Evolutionary conservation across 2,888 invertebrate species (phyloP), one percentile per base, ranked within the genome.

Genomic region (Germaria angustata): DNA sequence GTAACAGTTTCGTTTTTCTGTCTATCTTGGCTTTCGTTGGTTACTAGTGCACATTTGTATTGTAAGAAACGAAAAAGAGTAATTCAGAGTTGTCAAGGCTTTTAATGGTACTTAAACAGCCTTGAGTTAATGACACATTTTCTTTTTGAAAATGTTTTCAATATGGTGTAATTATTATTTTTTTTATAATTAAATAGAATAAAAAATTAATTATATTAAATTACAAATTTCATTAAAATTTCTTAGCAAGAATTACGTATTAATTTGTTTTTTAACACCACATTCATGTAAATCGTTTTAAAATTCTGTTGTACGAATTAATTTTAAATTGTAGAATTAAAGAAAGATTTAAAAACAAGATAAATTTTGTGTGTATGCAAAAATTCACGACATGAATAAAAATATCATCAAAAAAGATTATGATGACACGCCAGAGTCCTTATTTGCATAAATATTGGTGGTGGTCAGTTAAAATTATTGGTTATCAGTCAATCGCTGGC

Each of bases 91-190:
- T 79, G 66, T 72, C 79, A 79, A 79, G 71, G 79, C 66, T 79
- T 79, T 79, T 57, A 68, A 77, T 77, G 68, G 76, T 77, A 68
- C 76, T 77, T 51, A 61, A 68, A 68, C 51, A 77, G 76, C 76
- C 76, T 77, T 77, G 76, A 77, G 68, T 77, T 77, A 61, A 77
- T 77, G 76, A 68, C 76, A 77, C 76, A 77, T 68, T 68, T 49
- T 24, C 13, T 8, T 55, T 69, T 69, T 1, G 13, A 20, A 36
- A 49, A 28, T 61, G 36, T 61, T n/a, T n/a, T 41, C 36, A 55
- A 65, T 55, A 63, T 34, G 22, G 63, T 73, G 17, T 44, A 15
- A n/a, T 46, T 22, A 24, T 36, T 44, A 17, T 51, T 51, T 65
- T 44, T 73, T 17, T 39, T 17, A 20, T 20, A 65, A 55, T 44